Base-by-base conservation (phyloP, 2,113 vertebrate species). In the Erythrolamprus reginae region DNA sequence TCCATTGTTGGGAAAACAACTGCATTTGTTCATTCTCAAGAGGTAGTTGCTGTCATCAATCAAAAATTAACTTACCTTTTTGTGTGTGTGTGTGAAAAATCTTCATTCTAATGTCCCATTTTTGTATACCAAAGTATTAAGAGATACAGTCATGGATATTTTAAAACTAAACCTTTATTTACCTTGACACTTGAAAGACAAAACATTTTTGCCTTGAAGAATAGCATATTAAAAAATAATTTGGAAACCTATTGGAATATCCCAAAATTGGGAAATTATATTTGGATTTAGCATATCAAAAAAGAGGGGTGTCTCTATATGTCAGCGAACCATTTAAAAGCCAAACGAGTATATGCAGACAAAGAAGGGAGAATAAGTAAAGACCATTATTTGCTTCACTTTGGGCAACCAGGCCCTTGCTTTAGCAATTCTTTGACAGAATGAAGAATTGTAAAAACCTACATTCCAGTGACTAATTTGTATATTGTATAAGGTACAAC, bases 21-120 rank as follows among this genome's bases (percentile, higher is more conserved):
- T 45, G 48, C 23, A 91, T 21, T 10, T 83, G 84, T 61, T 28
- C 53, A 52, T 89, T 50, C 33, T 24, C 0, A 9, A 38, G 82
- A 45, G 52, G 89, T 26, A 53, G 24, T 15, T n/a, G 23, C 19
- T 17, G 55, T 48, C 89, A n/a, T 82, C 65, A 28, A 23, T 65
- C 61, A 87, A 91, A 12, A 51, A 92, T 55, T 70, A 23, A 47
- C 13, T 87, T 89, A 4, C 47, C 92, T 87, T 82, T 65, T 91
- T n/a, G 90, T 84, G 45, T n/a, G n/a, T n/a, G n/a, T n/a, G 10
- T 53, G 23, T 10, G 84, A 21, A 89, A 87, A 90, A 70, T 17
- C 5, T 47, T 86, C 33, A 77, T 26, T n/a, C 7, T 1, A 3
- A 13, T 8, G 2, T 48, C 82, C 19, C n/a, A 42, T 21, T 89